A percentile compares a stretch with the other conserved stretches of the same genome.
These are phyloP conservation scores for Pygmarrhopalites habei DNA, from an alignment of 1,140 invertebrate species.

Conservation along the genomic window DNA sequence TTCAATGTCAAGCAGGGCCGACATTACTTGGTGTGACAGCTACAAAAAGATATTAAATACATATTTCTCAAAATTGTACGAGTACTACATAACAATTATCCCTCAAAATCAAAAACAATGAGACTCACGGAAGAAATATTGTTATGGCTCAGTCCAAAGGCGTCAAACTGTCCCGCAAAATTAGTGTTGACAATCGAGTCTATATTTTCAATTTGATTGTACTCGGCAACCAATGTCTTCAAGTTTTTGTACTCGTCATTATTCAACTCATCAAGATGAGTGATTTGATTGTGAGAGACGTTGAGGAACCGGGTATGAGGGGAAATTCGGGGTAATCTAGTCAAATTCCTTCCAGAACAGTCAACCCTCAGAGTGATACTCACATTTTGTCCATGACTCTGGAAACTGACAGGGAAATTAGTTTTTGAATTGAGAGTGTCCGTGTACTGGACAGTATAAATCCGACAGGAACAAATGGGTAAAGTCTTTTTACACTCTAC, in stretches of 20 bases:
- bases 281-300: conserved; percentile 17
- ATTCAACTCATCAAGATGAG: conserved; percentile 7
- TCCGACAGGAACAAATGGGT: neutral
- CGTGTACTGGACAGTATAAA: neutral
- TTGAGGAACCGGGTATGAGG: conserved; percentile 10
- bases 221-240: conserved; percentile 3
- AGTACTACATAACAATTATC: too few relatives aligned
- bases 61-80: neutral
- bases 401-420: conserved; percentile 1
- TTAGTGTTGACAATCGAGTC: neutral
- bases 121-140: conserved; percentile 12
- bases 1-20: conserved; percentile 1
- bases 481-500: neutral
- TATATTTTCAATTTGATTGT: conserved; percentile 18
- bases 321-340: conserved; percentile 19
- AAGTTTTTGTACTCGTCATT: conserved; percentile 19
- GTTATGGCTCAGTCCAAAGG: conserved; percentile 17
- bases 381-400: conserved; percentile 14
- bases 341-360: conserved; percentile 17
- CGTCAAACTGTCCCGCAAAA: conserved; percentile 20
- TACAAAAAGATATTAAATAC: conserved; percentile 10
- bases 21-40: conserved; percentile 12
- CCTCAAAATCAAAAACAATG: too few relatives aligned
- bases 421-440: neutral
- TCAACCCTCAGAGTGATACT: conserved; percentile 19